phyloP scores from a whole-genome alignment of 2,888 invertebrate genomes.

The Latrodectus elegans region DNA sequence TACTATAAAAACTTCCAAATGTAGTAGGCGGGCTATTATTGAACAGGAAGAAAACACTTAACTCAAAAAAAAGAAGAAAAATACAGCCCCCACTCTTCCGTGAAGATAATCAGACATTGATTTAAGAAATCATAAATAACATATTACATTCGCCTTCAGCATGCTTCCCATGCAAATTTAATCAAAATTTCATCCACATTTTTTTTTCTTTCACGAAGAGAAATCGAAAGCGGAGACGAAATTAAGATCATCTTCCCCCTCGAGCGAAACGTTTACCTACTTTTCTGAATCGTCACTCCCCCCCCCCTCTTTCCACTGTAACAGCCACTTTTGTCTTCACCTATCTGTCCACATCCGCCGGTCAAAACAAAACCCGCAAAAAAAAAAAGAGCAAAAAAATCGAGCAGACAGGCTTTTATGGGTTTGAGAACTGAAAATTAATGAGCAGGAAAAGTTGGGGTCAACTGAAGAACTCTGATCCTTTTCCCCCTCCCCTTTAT shows the following conservation, averaged over 20 bases:
- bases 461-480: conserved; percentile 20
- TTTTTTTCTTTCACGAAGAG: not conserved
- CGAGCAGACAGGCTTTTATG: conserved; percentile 10
- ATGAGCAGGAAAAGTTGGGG: conserved; percentile 49
- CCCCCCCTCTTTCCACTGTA: not conserved
- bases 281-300: conserved; percentile 3
- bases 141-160: not conserved
- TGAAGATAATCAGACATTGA: not conserved
- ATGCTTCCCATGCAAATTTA: conserved; percentile 34
- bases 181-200: conserved; percentile 30
- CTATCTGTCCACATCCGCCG: conserved; percentile 1
- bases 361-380: not conserved
- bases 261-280: conserved; percentile 38
- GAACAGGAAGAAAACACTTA: not conserved
- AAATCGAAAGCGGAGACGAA: conserved; percentile 40
- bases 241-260: conserved; percentile 53
- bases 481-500: not conserved
- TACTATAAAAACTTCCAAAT: too few species aligned
- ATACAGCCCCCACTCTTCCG: not conserved
- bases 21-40: not conserved
- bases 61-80: not conserved
- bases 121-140: conserved; percentile 34
- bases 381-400: conserved; percentile 39
- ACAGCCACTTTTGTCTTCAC: not conserved
- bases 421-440: conserved; percentile 49